Evolutionary conservation across 1,140 invertebrate genomes (phyloP).

Genomic region (Aphelenchoides besseyi): DNA sequence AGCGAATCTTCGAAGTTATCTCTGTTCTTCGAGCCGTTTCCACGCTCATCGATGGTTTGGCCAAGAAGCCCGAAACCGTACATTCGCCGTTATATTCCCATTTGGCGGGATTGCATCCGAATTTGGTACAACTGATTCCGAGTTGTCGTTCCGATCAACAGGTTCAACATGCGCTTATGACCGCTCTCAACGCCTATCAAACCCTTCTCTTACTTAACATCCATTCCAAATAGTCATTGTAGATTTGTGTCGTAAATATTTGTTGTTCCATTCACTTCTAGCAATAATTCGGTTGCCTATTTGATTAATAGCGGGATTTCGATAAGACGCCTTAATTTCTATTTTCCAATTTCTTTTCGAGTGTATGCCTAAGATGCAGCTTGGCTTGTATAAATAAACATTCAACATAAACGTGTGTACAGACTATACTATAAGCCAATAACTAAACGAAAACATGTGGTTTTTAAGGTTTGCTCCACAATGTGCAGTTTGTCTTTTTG

Average conservation of each 20-base stretch:
- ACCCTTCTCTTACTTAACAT: constrained; percentile 47
- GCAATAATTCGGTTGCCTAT: neutral
- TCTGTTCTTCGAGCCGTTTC: constrained; percentile 51
- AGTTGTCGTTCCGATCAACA: constrained; percentile 51
- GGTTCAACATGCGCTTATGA: constrained; percentile 47
- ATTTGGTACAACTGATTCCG: constrained; percentile 52
- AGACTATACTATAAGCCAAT: too few species aligned
- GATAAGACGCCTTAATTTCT: neutral
- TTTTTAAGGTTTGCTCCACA: too few species aligned
- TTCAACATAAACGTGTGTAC: too few species aligned
- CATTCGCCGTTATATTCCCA: constrained; percentile 47
- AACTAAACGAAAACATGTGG: too few species aligned
- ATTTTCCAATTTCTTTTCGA: too few species aligned
- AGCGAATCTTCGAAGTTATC: constrained; percentile 54
- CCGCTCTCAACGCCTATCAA: constrained; percentile 51
- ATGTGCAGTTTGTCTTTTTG: too few species aligned
- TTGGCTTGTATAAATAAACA: too few species aligned
- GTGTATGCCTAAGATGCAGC: too few species aligned
- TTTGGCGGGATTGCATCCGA: constrained; percentile 47
- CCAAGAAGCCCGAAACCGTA: constrained; percentile 30
- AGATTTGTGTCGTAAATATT: neutral
- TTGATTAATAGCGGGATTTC: neutral
- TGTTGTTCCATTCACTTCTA: neutral
- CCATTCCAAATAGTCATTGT: constrained; percentile 28
- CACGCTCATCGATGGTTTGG: constrained; percentile 51